phyloP scores from a whole-genome alignment of 1,140 invertebrate genomes.

The Odontomachus brunneus region DNA sequence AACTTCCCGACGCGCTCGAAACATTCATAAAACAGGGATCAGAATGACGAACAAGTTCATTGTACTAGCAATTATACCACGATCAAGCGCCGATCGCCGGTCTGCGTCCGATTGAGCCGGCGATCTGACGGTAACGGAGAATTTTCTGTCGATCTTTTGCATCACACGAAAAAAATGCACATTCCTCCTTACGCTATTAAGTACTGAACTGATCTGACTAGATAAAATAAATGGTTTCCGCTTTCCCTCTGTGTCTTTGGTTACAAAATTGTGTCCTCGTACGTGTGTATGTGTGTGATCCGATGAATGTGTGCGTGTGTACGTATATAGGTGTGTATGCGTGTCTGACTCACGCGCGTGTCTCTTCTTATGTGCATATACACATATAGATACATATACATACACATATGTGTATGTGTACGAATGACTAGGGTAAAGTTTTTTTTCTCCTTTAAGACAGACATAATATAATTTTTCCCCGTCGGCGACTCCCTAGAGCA shows the following conservation, averaged over 20 bases:
- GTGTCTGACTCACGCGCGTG: slow-evolving; percentile 9
- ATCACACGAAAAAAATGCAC: slow-evolving; percentile 80
- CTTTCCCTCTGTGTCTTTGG: slow-evolving; percentile 77
- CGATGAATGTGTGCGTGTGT: slow-evolving; percentile 4
- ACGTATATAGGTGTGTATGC: slow-evolving; percentile 24
- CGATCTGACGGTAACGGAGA: background rate
- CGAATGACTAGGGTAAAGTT: slow-evolving; percentile 82
- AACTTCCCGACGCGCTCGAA: background rate
- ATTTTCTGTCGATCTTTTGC: background rate
- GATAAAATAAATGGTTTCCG: slow-evolving; percentile 81
- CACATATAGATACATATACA: slow-evolving; percentile 70
- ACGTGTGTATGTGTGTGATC: slow-evolving; percentile 6
- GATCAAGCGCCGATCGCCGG: background rate
- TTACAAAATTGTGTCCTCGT: slow-evolving; percentile 74
- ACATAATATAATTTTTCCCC: slow-evolving; percentile 70
- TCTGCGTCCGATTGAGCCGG: background rate
- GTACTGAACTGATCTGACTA: slow-evolving; percentile 84
- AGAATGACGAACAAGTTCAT: background rate
- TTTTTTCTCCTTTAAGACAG: slow-evolving; percentile 68
- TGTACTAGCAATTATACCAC: slow-evolving; percentile 32
- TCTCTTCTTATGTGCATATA: slow-evolving; percentile 71
- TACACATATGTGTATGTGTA: slow-evolving; percentile 74
- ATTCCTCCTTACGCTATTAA: slow-evolving; percentile 84
- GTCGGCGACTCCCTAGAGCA: slow-evolving; percentile 65
- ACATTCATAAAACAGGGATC: background rate